A percentile compares a stretch with the other conserved stretches of the same genome.
Evolutionary conservation across 2,797 vertebrate genomes (phyloP).

Genomic region (Tragelaphus eurycerus): DNA sequence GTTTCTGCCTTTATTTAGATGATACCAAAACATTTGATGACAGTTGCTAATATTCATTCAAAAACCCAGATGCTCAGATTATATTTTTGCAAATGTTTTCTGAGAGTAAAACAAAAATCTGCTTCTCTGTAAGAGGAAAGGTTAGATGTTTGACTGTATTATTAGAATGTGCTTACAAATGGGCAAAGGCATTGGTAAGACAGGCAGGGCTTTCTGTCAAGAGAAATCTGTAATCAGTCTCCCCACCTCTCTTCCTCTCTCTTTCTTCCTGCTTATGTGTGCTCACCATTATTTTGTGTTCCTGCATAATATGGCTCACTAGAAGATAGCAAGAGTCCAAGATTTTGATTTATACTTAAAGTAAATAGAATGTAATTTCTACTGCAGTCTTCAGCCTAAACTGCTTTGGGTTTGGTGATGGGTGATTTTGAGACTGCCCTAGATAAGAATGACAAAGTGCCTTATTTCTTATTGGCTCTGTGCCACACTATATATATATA

Average conservation of each 20-base stretch:
- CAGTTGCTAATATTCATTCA: background rate
- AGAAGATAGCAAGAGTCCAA: background rate
- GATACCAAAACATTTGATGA: background rate
- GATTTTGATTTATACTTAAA: background rate
- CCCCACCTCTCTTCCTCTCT: background rate
- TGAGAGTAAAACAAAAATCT: background rate
- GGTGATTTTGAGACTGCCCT: background rate
- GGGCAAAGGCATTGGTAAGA: background rate
- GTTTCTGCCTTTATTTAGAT: background rate
- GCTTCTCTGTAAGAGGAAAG: background rate
- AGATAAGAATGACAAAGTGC: background rate
- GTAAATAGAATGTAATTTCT: background rate
- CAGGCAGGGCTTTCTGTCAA: background rate
- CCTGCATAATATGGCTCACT: background rate
- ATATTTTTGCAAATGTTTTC: background rate
- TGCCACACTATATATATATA: background rate
- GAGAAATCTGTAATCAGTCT: background rate
- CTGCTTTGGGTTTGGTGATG: background rate
- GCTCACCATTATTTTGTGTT: background rate
- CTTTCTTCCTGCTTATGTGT: background rate
- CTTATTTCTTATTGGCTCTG: background rate
- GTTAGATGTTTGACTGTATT: background rate
- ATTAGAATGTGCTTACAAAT: background rate
- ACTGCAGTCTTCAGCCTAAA: background rate
- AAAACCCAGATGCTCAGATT: background rate